phyloP scores from a whole-genome alignment of 2,797 vertebrate species.

The Typhlichthys subterraneus region DNA sequence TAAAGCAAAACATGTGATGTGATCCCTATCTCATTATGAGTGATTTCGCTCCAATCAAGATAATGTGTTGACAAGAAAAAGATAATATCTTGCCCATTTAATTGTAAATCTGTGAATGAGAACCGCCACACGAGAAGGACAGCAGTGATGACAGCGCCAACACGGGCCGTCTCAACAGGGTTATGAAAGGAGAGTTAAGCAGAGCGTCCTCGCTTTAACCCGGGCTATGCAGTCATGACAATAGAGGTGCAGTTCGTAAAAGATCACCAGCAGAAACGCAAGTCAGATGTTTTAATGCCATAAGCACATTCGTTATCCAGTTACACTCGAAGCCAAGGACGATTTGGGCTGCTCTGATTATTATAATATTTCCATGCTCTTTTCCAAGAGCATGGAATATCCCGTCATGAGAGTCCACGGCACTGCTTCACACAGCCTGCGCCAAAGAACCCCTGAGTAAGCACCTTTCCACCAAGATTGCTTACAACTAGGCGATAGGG shows the following conservation, averaged over 20 bases:
- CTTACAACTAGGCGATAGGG: constrained; percentile 62
- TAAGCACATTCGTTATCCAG: constrained; percentile 27
- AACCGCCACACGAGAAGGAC: constrained; percentile 33
- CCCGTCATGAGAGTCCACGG: constrained; percentile 50
- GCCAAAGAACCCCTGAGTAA: constrained; percentile 55
- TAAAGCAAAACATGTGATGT: constrained; percentile 80
- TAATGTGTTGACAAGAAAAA: constrained; percentile 75
- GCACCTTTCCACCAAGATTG: constrained; percentile 61
- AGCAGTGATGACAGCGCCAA: constrained; percentile 28
- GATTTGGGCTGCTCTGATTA: too few species aligned
- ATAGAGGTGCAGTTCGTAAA: constrained; percentile 17
- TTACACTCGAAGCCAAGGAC: too few species aligned
- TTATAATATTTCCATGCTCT: constrained; percentile 32
- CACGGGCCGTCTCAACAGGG: constrained; percentile 18
- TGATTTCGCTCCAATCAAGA: constrained; percentile 73
- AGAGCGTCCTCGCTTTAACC: constrained; percentile 12
- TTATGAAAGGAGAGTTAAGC: constrained; percentile 17
- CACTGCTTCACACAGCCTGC: constrained; percentile 30
- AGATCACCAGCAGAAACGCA: constrained; percentile 17
- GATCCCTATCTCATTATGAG: constrained; percentile 76
- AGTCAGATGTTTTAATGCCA: constrained; percentile 20
- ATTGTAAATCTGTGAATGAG: constrained; percentile 63
- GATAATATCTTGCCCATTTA: constrained; percentile 63
- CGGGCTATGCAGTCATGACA: constrained; percentile 14
- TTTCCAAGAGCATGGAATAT: constrained; percentile 28